These are phyloP conservation scores for Eustalomyia histrio DNA, from an alignment of 2,888 invertebrate species.

Conservation along the genomic window DNA sequence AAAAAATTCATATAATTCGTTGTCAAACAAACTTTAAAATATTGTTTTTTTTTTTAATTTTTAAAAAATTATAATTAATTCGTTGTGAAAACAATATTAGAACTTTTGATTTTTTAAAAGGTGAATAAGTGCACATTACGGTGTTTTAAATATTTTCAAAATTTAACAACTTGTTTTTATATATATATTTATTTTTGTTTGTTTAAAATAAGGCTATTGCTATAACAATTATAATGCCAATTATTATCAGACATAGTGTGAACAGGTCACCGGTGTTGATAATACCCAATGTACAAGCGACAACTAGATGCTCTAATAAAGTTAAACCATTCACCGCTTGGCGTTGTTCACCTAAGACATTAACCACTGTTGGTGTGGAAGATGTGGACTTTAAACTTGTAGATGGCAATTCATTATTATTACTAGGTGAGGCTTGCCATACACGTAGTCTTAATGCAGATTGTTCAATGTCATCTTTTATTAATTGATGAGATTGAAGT, in stretches of 20 bases:
- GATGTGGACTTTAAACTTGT: slow-evolving; percentile 66
- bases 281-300: slow-evolving; percentile 89
- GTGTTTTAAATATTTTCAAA: slow-evolving; percentile 46
- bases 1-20: not conserved
- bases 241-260: slow-evolving; percentile 86
- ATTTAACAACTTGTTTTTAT: slow-evolving; percentile 54
- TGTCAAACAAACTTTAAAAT: slow-evolving; percentile 37
- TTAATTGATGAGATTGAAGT: too few relatives aligned
- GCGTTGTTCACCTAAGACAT: slow-evolving; percentile 75
- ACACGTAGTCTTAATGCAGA: slow-evolving; percentile 20
- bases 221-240: slow-evolving; percentile 87
- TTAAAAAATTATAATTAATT: slow-evolving; percentile 46
- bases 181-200: not conserved
- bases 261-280: slow-evolving; percentile 86
- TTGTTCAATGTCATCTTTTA: not conserved
- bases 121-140: slow-evolving; percentile 59
- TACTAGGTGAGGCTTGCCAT: slow-evolving; percentile 18
- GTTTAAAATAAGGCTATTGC: slow-evolving; percentile 80
- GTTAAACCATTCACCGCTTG: slow-evolving; percentile 73
- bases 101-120: slow-evolving; percentile 5
- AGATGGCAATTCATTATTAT: slow-evolving; percentile 69
- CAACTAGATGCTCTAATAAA: slow-evolving; percentile 83
- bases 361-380: slow-evolving; percentile 60
- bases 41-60: not conserved
- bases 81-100: slow-evolving; percentile 38